Conservation (phyloP, 2,888 invertebrate genomes). For the Siphlonurus alternatus region DNA sequence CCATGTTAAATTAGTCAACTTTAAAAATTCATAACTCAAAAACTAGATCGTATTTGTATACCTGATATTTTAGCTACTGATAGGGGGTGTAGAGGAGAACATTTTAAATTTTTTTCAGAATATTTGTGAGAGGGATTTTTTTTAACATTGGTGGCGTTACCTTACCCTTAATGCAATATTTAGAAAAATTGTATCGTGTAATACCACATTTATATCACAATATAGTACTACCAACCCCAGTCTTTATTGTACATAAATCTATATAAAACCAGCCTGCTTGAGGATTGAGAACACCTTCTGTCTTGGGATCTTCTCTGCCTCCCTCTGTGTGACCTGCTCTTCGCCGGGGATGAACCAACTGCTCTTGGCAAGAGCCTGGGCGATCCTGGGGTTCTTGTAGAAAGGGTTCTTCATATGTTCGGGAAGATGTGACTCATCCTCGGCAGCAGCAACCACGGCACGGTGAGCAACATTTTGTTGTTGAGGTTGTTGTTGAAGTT, state of each 20-base stretch:
- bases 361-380: constrained; percentile 54
- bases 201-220: no score
- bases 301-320: constrained; percentile 64
- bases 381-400: constrained; percentile 59
- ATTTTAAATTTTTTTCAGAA: no score
- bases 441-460: constrained; percentile 52
- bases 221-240: no score
- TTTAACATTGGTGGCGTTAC: no score
- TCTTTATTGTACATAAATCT: background rate
- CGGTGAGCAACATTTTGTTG: constrained; percentile 37
- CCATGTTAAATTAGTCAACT: no score
- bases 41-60: no score
- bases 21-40: no score
- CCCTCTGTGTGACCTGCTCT: constrained; percentile 58
- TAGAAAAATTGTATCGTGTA: no score
- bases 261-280: constrained; percentile 47
- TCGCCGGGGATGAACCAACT: constrained; percentile 65
- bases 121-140: no score
- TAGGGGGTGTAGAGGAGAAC: no score
- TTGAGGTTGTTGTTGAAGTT: background rate
- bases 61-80: no score
- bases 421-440: constrained; percentile 54
- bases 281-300: constrained; percentile 57
- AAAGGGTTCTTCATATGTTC: constrained; percentile 49
- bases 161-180: no score